Base-by-base conservation (phyloP, 2,888 invertebrate species). In the Sepiola atlantica region DNA sequence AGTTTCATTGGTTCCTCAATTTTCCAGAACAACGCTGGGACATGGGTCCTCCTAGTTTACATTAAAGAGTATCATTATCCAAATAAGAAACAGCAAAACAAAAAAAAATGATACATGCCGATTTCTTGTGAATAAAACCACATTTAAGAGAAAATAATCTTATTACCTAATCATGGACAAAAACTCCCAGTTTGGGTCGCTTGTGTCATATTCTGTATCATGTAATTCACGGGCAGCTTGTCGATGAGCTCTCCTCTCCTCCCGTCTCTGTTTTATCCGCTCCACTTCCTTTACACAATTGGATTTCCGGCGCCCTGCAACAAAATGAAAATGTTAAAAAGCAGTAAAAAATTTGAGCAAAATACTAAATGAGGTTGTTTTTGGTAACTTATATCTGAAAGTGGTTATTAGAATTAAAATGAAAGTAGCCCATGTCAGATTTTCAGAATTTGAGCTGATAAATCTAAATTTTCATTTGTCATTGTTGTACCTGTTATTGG, bases 181-280 rank as follows among this genome's bases (percentile, higher is more conserved):
- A 97, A 99, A 99, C 97, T 99, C 99, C 99, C 99, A 99, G 98
- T 99, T 99, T 0, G 99, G 99, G 94, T 96, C 96, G 98, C 95
- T 95, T 20, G 96, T 97, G 95, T 97, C 97, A 95, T 99, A 99
- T 94, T 99, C 99, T 0, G 99, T 99, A 97, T 99, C 99, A 97
- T 99, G 98, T 97, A 99, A 96, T 94, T 97, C 97, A 94, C 96
- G 96, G 57, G 97, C 96, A 61, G 97, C 97, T 94, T 95, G 95
- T 90, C 97, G 97, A 21, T 96, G 96, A 16, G 96, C 97, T 94
- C 99, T 98, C 95, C 99, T 98, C 97, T 99, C 99, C 97, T 99
- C 99, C 4, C 99, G 98, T 97, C 99, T 99, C 98, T 99, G 99
- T 98, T 99, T 99, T 96, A 99, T 98, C 96, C 98, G 98, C 97